These are phyloP conservation scores for Heterotis niloticus DNA, from an alignment of 2,113 vertebrate genomes.

Conservation along the genomic window DNA sequence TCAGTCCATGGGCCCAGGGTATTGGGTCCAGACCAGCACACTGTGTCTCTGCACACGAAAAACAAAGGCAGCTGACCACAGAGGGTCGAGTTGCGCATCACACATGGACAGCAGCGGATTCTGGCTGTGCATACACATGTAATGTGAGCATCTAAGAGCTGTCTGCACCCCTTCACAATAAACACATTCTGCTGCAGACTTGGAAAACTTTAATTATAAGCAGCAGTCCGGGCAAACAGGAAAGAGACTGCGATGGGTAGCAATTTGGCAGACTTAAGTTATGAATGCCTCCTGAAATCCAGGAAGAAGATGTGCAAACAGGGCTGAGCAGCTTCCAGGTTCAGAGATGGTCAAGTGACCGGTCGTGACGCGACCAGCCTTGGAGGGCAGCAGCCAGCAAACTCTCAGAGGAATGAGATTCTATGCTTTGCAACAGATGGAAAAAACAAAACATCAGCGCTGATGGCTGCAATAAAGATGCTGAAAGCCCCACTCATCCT, in stretches of 20 bases:
- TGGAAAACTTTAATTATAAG: background rate
- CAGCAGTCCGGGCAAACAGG: background rate
- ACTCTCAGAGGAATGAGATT: too few species aligned
- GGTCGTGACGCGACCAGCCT: background rate
- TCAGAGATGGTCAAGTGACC: background rate
- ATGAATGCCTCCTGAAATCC: background rate
- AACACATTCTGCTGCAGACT: too few species aligned
- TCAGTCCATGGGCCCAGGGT: slow-evolving; percentile 35
- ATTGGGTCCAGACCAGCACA: background rate
- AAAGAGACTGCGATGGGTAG: background rate
- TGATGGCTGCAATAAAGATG: too few species aligned
- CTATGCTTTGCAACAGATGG: too few species aligned
- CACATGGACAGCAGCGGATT: background rate
- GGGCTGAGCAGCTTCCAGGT: background rate
- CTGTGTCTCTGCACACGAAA: slow-evolving; percentile 40
- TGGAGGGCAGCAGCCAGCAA: background rate
- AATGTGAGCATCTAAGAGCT: too few species aligned
- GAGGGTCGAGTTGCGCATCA: background rate
- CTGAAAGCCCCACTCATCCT: too few species aligned
- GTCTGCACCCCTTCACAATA: background rate
- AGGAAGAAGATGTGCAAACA: background rate
- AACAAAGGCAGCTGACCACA: slow-evolving; percentile 38
- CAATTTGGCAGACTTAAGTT: background rate
- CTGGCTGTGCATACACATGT: background rate
- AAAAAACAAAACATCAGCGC: background rate